Base-by-base conservation (phyloP, 2,113 vertebrate species). In the Cyanocitta stelleri region DNA sequence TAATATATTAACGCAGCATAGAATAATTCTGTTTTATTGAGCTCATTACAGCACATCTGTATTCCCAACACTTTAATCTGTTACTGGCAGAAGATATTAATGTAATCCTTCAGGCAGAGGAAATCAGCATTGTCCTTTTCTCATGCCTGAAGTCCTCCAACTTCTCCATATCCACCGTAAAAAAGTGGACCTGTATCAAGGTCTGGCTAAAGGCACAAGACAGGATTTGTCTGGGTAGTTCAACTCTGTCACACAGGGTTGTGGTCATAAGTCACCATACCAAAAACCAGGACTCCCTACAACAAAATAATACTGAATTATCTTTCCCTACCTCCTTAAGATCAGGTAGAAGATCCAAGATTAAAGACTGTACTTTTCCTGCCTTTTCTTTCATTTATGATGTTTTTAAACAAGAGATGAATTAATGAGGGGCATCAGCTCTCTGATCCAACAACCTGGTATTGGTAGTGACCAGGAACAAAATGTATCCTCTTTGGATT, bases 21-120 rank as follows among this genome's bases (percentile, higher is more conserved):
- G 48, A 96, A 89, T 75, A 79, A 91, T 90, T 95, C 68, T 72
- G 11, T 75, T 96, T 95, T 94, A 81, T 93, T 92, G 89, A 86
- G 76, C 81, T 96, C 61, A 87, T 97, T 94, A 93, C 15, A 56
- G 87, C 67, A 43, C 54, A 67, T 33, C 74, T 88, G 89, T 29
- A 89, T 88, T 93, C 90, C 89, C 73, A 82, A 75, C 78, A 66
- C 37, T 93, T 93, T 41, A 58, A 82, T 89, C 68, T 81, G 54
- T 41, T 90, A 44, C 58, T 87, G 62, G 76, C 49, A 78, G 82
- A 55, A 95, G 88, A 66, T 81, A 95, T 66, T 93, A 85, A 91
- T 76, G 82, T 21, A 85, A 84, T 64, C 30, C 89, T 93, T 94
- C 74, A 95, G 87, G 66, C 48, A 62, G 48, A 73, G 88, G 68